Evolutionary conservation across 2,888 invertebrate genomes (phyloP), one percentile per base, ranked within the genome.

Genomic region (Galerucella pusilla): DNA sequence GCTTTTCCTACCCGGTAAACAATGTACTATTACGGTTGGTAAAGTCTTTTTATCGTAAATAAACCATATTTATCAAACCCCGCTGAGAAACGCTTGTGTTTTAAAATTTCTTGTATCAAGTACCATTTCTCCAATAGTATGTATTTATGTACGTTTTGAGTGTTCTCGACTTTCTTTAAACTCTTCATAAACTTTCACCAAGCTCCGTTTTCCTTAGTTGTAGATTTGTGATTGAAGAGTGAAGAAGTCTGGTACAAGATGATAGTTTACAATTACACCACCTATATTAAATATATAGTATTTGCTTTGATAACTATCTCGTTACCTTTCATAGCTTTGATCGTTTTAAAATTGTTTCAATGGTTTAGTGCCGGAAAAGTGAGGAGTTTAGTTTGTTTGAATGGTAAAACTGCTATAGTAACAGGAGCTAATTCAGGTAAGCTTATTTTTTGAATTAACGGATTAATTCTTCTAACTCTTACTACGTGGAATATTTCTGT

Each of bases 361-460:
- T 85, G 83, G 79, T 76, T 83, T 9, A 84, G 83, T 66, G 76
- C 81, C 0, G 85, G 85, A 52, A 82, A 81, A 78, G 85, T 85
- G 71, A 83, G 70, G 20, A 86, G 85, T 79, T 80, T 84, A 73
- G 84, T 82, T 54, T 86, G 85, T 80, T 78, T 86, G 57, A 76
- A 75, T 9, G 86, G 86, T 10, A 86, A 85, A 78, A 85, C 85
- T 11, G 85, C 83, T 0, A 81, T 86, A 14, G 82, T 86, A 12
- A 85, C 86, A n/a, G 86, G 86, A 64, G 85, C 81, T 46, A 75
- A 80, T 69, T 82, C 84, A 79, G 85, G 85, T 86, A 81, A 78
- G 73, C 52, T n/a, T 52, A 2, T 52, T 10, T 7, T 57, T 57
- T 54, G 6, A 54, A 1, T 9, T 3, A n/a, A 54, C n/a, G 6